phyloP scores from a whole-genome alignment of 2,888 invertebrate species.

The Drosophila neotestacea region DNA sequence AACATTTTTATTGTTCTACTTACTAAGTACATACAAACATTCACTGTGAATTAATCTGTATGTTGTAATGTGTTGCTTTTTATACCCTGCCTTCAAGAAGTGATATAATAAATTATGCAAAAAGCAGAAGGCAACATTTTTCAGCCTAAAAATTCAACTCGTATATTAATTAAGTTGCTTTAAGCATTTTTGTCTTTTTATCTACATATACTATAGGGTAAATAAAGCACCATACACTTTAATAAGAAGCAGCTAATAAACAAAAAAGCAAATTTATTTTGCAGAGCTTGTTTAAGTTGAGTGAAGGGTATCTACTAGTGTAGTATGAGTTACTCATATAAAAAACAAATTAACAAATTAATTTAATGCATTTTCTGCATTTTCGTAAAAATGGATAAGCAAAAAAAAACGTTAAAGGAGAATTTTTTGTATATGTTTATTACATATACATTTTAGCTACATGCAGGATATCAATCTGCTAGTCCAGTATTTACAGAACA shows the following conservation, averaged over 20 bases:
- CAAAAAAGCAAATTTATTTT: no score
- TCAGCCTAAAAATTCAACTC: not conserved
- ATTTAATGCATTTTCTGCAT: not conserved
- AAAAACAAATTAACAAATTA: no score
- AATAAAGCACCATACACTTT: no score
- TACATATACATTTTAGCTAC: not conserved
- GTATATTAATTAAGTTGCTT: not conserved
- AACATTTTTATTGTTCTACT: slow-evolving; percentile 39
- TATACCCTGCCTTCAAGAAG: slow-evolving; percentile 11
- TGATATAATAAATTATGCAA: slow-evolving; percentile 3
- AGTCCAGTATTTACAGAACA: not conserved
- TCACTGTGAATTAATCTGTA: slow-evolving; percentile 4
- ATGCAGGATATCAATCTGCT: not conserved
- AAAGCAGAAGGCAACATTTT: not conserved
- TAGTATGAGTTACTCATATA: no score
- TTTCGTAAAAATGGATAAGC: no score
- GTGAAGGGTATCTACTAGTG: no score
- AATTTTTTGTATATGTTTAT: no score
- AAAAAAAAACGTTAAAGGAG: no score
- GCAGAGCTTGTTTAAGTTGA: no score
- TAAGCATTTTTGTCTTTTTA: not conserved
- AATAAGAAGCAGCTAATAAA: no score
- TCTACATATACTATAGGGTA: no score
- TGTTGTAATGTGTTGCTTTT: not conserved
- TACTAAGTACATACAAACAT: slow-evolving; percentile 5